These are phyloP conservation scores for Trachelus troglodyta DNA, from an alignment of 2,888 invertebrate genomes.

Conservation along the genomic window DNA sequence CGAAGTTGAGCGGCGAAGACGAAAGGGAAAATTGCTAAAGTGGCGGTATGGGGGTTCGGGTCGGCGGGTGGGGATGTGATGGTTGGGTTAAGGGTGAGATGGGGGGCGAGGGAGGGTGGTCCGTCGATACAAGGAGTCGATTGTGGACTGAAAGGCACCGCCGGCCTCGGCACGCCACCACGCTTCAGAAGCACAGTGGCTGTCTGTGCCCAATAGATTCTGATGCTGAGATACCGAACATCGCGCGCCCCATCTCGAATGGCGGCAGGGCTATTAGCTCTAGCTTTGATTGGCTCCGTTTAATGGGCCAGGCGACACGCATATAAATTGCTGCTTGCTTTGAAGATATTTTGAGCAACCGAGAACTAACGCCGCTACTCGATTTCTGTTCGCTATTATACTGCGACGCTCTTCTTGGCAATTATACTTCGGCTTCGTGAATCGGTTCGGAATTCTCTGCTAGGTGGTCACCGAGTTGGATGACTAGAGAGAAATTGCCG, in stretches of 20 bases:
- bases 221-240: constrained; percentile 58
- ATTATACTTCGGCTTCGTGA: background rate
- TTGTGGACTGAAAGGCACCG: constrained; percentile 59
- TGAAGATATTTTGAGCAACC: constrained; percentile 57
- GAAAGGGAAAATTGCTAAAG: constrained; percentile 52
- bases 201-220: constrained; percentile 62
- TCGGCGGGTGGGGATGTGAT: constrained; percentile 18
- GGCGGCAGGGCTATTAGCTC: constrained; percentile 57
- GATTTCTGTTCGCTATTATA: constrained; percentile 2
- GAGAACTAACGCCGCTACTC: constrained; percentile 5
- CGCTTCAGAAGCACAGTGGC: constrained; percentile 49
- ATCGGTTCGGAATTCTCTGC: background rate
- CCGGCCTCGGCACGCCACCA: constrained; percentile 35
- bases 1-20: constrained; percentile 52
- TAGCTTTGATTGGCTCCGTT: constrained; percentile 63
- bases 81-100: constrained; percentile 24
- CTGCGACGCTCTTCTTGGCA: background rate
- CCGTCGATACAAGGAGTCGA: constrained; percentile 65
- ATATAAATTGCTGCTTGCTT: constrained; percentile 63
- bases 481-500: background rate
- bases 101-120: constrained; percentile 34
- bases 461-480: background rate
- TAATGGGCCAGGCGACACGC: constrained; percentile 63
- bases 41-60: constrained; percentile 13
- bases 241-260: constrained; percentile 54